These are phyloP conservation scores for Micromussa lordhowensis DNA, from an alignment of 92 coral and sea anemone genomes.

Conservation along the genomic window DNA sequence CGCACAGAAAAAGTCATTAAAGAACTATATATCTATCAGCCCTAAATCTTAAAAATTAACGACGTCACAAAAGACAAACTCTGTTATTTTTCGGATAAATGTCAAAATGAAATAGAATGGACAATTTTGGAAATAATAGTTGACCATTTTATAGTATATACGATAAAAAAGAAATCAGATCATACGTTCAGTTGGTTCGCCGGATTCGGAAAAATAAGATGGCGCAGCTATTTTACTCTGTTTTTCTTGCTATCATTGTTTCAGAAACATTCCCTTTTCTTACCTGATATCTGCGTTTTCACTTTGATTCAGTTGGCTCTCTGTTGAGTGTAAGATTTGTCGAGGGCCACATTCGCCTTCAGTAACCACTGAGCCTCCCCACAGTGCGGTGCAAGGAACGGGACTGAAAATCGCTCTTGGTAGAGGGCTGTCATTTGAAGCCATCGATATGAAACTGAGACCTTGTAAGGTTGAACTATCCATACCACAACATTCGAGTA, in stretches of 20 bases:
- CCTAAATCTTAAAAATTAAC: background rate
- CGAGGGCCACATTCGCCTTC: constrained; percentile 21
- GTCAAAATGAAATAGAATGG: background rate
- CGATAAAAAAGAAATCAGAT: background rate
- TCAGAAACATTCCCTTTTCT: background rate
- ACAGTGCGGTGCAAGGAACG: background rate
- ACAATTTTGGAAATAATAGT: background rate
- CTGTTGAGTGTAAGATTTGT: background rate
- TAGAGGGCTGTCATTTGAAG: constrained; percentile 41
- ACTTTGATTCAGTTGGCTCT: constrained; percentile 4
- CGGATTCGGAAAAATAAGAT: background rate
- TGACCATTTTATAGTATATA: background rate
- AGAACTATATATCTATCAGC: background rate
- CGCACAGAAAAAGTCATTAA: background rate
- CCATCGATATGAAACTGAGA: constrained; percentile 46
- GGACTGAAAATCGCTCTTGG: constrained; percentile 16
- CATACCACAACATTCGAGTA: background rate
- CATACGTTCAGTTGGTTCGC: background rate
- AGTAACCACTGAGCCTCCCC: constrained; percentile 2
- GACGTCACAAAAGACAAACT: background rate
- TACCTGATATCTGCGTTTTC: background rate
- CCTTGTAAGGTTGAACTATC: constrained; percentile 41
- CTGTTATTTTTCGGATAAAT: background rate
- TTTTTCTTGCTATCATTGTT: background rate
- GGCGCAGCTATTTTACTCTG: background rate